Percentiles rank a stretch among this genome's conserved stretches.
Conservation (phyloP, 2,797 vertebrate species). For the Thripadectes ignobilis region DNA sequence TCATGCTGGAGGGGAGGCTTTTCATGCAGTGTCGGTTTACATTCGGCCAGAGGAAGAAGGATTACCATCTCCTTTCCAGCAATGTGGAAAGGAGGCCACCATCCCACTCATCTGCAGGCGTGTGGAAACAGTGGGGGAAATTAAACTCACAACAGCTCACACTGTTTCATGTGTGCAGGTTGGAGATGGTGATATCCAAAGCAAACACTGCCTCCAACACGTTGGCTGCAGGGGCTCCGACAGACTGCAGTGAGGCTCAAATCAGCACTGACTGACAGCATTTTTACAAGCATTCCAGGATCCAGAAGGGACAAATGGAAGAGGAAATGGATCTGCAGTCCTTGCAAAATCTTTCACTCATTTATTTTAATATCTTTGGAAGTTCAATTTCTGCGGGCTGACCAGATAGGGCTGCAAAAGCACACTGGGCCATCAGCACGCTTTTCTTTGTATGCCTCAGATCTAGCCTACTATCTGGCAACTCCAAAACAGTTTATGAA, state of each 20-base stretch:
- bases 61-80: constrained; percentile 26
- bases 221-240: background rate
- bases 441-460: background rate
- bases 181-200: background rate
- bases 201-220: background rate
- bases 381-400: background rate
- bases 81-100: constrained; percentile 49
- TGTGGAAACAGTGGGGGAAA: constrained; percentile 45
- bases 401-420: background rate
- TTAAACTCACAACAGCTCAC: background rate
- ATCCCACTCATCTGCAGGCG: constrained; percentile 32
- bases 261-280: background rate
- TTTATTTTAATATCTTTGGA: background rate
- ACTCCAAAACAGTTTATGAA: background rate
- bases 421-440: background rate
- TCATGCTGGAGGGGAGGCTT: background rate
- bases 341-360: background rate
- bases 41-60: background rate
- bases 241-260: background rate
- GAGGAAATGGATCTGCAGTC: background rate
- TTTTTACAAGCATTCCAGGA: background rate
- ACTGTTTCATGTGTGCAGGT: background rate
- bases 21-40: background rate
- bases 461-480: background rate
- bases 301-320: background rate